These are phyloP conservation scores for Drosophila birchii DNA, from an alignment of 2,888 invertebrate genomes.

Conservation along the genomic window DNA sequence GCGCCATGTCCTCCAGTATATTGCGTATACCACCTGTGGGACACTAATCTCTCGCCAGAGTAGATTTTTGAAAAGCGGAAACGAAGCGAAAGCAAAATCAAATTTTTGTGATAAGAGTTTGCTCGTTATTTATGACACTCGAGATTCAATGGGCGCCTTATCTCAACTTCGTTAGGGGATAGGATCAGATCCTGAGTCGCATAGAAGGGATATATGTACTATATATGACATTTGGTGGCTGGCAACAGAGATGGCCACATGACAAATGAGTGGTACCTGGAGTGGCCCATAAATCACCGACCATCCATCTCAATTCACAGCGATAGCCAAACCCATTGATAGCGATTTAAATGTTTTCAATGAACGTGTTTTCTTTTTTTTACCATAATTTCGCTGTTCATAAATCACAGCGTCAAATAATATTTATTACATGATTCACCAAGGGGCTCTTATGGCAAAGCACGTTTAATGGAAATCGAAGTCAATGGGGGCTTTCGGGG, in stretches of 20 bases:
- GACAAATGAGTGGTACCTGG: constrained; percentile 1
- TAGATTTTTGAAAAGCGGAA: neutral
- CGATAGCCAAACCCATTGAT: neutral
- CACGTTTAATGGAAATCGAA: constrained; percentile 14
- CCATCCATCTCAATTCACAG: constrained; percentile 11
- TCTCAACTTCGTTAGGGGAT: neutral
- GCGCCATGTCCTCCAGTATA: constrained; percentile 31
- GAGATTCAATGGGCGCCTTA: neutral
- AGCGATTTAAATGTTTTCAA: constrained; percentile 15
- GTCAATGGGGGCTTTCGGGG: neutral
- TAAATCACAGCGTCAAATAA: neutral
- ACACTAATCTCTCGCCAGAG: constrained; percentile 4
- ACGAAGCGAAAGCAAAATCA: constrained; percentile 27
- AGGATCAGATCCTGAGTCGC: neutral
- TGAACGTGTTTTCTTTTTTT: constrained; percentile 14
- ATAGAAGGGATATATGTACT: neutral
- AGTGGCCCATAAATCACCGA: constrained; percentile 17
- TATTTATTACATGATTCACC: constrained; percentile 2
- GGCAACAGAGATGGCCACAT: constrained; percentile 18
- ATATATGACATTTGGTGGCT: constrained; percentile 6
- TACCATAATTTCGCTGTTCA: constrained; percentile 2
- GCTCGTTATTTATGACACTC: constrained; percentile 17
- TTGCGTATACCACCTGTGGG: constrained; percentile 37
- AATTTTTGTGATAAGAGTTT: constrained; percentile 10
- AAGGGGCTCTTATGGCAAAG: neutral